A percentile compares a stretch with the other conserved stretches of the same genome.
Conservation (phyloP, 1,140 invertebrate genomes). For the Cryptotermes secundus region DNA sequence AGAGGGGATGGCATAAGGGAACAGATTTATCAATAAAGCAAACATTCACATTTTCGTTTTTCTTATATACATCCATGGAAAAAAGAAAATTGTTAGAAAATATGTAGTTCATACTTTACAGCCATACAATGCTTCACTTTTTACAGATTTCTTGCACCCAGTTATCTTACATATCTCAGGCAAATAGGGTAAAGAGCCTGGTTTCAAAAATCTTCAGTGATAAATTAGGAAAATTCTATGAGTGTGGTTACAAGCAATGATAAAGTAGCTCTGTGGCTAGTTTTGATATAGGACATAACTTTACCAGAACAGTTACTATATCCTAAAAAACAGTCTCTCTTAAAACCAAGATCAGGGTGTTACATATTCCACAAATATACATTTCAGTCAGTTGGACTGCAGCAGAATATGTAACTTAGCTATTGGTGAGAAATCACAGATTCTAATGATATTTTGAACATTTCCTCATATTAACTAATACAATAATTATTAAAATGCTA, state of each 20-base stretch:
- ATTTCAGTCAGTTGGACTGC: background rate
- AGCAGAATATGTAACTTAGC: background rate
- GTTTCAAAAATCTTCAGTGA: background rate
- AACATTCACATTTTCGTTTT: background rate
- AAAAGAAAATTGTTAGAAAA: slow-evolving; percentile 9
- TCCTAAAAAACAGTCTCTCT: background rate
- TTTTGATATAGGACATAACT: background rate
- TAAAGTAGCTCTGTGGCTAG: background rate
- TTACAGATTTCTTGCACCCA: background rate
- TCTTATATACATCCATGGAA: background rate
- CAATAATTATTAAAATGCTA: background rate
- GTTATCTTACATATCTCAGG: background rate
- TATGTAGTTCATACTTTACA: slow-evolving; percentile 6
- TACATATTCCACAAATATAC: background rate
- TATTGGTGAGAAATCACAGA: background rate
- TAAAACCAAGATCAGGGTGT: background rate
- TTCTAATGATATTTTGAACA: background rate
- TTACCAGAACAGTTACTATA: background rate
- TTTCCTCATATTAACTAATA: background rate
- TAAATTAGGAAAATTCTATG: background rate
- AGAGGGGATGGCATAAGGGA: background rate
- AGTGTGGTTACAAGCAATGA: background rate
- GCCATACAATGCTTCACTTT: background rate
- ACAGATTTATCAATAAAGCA: slow-evolving; percentile 18
- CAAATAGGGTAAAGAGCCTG: background rate